Evolutionary conservation across 2,113 vertebrate species (phyloP), one percentile per base, ranked within the genome.

Genomic region (Electrona antarctica): DNA sequence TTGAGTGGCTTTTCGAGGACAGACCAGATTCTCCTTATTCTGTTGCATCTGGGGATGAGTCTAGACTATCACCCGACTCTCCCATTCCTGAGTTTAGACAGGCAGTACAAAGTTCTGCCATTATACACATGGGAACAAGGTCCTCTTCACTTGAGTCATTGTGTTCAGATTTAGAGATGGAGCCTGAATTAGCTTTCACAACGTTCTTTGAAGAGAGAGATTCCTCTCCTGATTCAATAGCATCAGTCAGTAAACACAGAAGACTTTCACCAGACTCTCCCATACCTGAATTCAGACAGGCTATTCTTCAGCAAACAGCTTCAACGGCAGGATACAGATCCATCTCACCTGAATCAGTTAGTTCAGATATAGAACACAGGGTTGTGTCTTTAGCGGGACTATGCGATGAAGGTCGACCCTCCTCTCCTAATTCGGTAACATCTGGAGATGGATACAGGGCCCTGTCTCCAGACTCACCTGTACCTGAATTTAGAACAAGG

Each of bases 91-190:
- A 74, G 0, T 90, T 83, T 55, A 60, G 14, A 60, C 74, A 58
- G 3, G 48, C 15, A 11, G 48, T 68, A 0, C 1, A 15, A 11
- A 51, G 58, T 33, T 60, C 62, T 72, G 69, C 7, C 41, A 59
- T 70, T 46, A 45, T 52, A 71, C n/a, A 65, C 5, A 11, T 6
- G 5, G 60, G 14, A 10, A 74, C 52, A 1, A 76, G 76, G 67
- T 85, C 79, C 69, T 13, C 11, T 7, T 89, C 90, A n/a, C 59
- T 83, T 33, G 74, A 85, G 1, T 77, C 80, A 33, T 15, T 79
- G 12, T 48, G 57, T 0, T 81, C 89, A 15, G 76, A 85, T 68
- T 56, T 15, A 10, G 74, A 87, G 0, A 7, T 8, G 0, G 80
- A 84, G 21, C 33, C 55, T 3, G 74, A 83, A 28, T 61, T 29